These are phyloP conservation scores for Propithecus coquereli DNA, from an alignment of 2,113 vertebrate species.

Conservation along the genomic window DNA sequence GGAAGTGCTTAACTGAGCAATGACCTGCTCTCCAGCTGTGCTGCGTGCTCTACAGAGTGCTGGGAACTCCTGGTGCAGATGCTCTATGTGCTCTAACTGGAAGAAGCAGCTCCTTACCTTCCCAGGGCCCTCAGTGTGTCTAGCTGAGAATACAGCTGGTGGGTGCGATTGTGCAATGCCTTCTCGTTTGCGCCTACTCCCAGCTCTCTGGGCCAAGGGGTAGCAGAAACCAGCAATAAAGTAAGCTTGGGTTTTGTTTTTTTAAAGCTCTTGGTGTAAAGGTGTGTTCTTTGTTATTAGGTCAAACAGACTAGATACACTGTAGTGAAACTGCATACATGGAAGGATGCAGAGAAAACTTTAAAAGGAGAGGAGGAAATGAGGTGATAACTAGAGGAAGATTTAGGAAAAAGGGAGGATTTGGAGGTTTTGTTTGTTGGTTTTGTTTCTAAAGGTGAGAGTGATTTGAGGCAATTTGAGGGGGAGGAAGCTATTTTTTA, in stretches of 20 bases:
- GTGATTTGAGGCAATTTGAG: not conserved
- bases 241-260: not conserved
- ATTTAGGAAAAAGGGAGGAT: not conserved
- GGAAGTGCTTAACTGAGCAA: not conserved
- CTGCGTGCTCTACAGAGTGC: not conserved
- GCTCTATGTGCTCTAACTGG: not conserved
- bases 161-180: no score
- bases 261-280: not conserved
- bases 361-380: not conserved
- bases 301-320: not conserved
- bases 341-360: not conserved
- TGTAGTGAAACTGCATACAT: not conserved
- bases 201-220: not conserved
- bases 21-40: conserved; percentile 32
- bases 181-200: not conserved
- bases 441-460: conserved; percentile 32
- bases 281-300: not conserved
- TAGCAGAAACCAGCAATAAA: not conserved
- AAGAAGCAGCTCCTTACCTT: not conserved
- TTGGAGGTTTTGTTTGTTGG: not conserved
- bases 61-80: not conserved
- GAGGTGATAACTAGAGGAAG: not conserved
- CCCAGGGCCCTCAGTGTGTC: no score
- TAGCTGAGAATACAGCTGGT: not conserved
- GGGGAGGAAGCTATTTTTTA: not conserved